Evolutionary conservation across 2,888 invertebrate genomes (phyloP), one percentile per base, ranked within the genome.

Genomic region (Atethmia centrago): DNA sequence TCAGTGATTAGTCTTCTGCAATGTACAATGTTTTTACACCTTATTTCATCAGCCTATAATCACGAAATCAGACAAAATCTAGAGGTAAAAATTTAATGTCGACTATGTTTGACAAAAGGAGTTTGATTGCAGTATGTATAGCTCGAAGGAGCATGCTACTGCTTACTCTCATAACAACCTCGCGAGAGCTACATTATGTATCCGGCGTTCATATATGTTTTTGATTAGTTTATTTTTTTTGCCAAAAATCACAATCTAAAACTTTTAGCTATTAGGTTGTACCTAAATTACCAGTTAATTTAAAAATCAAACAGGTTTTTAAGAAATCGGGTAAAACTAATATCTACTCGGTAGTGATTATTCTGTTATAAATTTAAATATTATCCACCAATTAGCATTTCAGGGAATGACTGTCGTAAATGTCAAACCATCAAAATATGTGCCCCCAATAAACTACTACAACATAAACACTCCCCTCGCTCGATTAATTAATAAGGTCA

Each of bases 401-500:
- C 9, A 1, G 19, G 19, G 45, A 40, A 25, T 61, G 0, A n/a
- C 3, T 51, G 45, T 5, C 16, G 21, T n/a, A 10, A 36, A n/a
- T 49, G 40, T 49, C 0, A 45, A 51, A 53, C 16, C 10, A 28
- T 28, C 25, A 31, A 73, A 53, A 45, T 61, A 36, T 8, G 2
- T 53, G 10, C 3, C 28, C 9, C 21, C 14, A 28, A n/a, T 75
- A 42, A 4, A 19, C 8, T 49, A 21, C 10, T 31, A 14, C 31
- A 42, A 28, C n/a, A 16, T 12, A n/a, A 42, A 66, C 19, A 45
- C 3, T 61, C 19, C 16, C 40, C 42, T 59, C 16, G 19, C 49
- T 66, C 49, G 14, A 49, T 14, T 42, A 49, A n/a, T n/a, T n/a
- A n/a, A n/a, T n/a, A 65, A 75, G 68, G 65, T 79, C 75, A 79